Percentiles rank a stretch among this genome's conserved stretches.
phyloP scores from a whole-genome alignment of 1,140 invertebrate genomes.

The Brachionus paranguensis region DNA sequence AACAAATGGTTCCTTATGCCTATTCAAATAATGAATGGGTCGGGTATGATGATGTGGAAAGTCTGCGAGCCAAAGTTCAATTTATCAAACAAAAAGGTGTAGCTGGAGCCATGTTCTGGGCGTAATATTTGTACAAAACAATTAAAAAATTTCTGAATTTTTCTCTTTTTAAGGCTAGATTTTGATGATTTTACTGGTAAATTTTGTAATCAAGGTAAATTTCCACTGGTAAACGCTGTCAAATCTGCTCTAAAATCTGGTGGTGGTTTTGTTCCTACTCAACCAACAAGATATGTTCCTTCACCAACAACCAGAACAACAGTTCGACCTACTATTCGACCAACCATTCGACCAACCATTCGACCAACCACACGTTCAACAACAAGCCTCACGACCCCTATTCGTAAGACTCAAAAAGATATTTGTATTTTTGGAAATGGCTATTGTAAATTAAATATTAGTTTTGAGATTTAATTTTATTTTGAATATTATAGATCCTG shows the following conservation, averaged over 20 bases:
- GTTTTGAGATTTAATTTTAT: background rate
- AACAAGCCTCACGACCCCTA: background rate
- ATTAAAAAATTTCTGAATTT: background rate
- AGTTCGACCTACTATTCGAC: background rate
- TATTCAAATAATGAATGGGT: constrained; percentile 83
- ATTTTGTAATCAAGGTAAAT: constrained; percentile 71
- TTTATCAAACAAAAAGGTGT: constrained; percentile 17
- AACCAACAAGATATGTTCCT: background rate
- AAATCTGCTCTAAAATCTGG: constrained; percentile 62
- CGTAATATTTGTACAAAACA: background rate
- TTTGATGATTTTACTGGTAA: constrained; percentile 52
- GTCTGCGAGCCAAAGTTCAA: constrained; percentile 43
- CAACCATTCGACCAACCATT: background rate
- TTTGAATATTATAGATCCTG: background rate
- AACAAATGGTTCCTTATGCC: constrained; percentile 64
- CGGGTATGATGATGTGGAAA: constrained; percentile 72
- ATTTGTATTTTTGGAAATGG: background rate
- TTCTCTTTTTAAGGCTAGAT: constrained; percentile 56
- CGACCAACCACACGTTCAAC: background rate
- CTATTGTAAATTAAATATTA: background rate
- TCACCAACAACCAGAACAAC: background rate
- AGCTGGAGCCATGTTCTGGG: constrained; percentile 30
- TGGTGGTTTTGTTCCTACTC: background rate
- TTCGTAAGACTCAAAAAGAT: background rate
- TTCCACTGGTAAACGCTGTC: constrained; percentile 80